Percentiles rank a stretch among this genome's conserved stretches.
These are phyloP conservation scores for Elephas maximus DNA, from an alignment of 2,113 vertebrate species.

Conservation along the genomic window DNA sequence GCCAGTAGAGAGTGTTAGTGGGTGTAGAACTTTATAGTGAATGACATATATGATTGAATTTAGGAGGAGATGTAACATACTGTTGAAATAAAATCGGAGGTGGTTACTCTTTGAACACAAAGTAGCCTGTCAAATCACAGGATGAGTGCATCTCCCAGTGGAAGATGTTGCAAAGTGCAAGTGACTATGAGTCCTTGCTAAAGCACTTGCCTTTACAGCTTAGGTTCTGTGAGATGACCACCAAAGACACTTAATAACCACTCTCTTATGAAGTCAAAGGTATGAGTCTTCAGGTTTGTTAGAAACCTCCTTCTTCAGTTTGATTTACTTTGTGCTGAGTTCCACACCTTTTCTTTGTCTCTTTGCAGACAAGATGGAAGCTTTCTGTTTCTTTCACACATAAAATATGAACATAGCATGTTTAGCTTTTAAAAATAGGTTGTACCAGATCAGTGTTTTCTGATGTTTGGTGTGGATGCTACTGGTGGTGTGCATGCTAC, in stretches of 20 bases:
- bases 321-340: not conserved
- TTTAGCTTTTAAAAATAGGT: slow-evolving; percentile 11
- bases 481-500: not conserved
- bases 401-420: not conserved
- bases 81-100: slow-evolving; percentile 43
- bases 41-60: not conserved
- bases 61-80: not conserved
- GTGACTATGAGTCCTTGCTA: not conserved
- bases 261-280: not conserved
- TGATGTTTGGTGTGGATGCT: not conserved
- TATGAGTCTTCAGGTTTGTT: slow-evolving; percentile 4
- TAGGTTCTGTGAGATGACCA: not conserved
- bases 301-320: not conserved
- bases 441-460: not conserved
- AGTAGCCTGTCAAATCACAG: slow-evolving; percentile 37
- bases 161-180: slow-evolving; percentile 65
- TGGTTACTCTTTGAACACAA: slow-evolving; percentile 53
- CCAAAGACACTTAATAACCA: not conserved
- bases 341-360: not conserved
- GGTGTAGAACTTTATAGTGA: not conserved
- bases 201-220: not conserved
- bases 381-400: slow-evolving; percentile 9
- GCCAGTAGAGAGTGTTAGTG: not conserved
- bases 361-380: not conserved
- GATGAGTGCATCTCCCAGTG: slow-evolving; percentile 64